These are phyloP conservation scores for Pluvialis apricaria DNA, from an alignment of 2,113 vertebrate genomes.

Conservation along the genomic window DNA sequence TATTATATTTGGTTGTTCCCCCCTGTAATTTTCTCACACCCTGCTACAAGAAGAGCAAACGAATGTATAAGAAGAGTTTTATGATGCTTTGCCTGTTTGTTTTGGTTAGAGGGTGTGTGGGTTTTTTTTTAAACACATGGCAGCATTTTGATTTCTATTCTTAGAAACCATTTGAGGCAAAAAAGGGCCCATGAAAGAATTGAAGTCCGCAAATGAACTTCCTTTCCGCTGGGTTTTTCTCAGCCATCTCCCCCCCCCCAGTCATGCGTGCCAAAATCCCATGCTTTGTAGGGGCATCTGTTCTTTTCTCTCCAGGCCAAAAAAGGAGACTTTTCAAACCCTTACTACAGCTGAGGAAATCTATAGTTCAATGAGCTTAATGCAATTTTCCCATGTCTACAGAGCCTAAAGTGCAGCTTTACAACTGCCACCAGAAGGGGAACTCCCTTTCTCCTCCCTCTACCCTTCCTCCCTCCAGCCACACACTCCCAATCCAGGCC, in stretches of 20 bases:
- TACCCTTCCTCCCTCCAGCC: background rate
- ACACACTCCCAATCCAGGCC: background rate
- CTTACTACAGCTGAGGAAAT: slow-evolving; percentile 4
- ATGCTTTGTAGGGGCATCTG: slow-evolving; percentile 54
- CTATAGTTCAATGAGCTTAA: background rate
- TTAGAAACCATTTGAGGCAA: slow-evolving; percentile 46
- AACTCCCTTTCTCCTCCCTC: background rate
- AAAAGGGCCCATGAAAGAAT: slow-evolving; percentile 8
- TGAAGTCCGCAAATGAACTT: slow-evolving; percentile 45
- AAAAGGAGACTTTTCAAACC: slow-evolving; percentile 56
- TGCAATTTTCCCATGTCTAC: background rate
- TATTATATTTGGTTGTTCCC: background rate
- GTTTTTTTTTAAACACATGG: slow-evolving; percentile 35
- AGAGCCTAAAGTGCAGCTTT: background rate
- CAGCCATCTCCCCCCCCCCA: slow-evolving; percentile 36
- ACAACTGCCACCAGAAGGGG: background rate
- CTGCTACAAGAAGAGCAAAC: background rate
- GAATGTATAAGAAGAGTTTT: background rate
- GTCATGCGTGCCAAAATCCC: slow-evolving; percentile 50
- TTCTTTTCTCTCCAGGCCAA: slow-evolving; percentile 48
- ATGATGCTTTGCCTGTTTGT: background rate
- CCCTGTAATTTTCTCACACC: background rate
- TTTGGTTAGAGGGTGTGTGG: slow-evolving; percentile 9
- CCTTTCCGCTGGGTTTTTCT: slow-evolving; percentile 33
- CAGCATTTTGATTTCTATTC: slow-evolving; percentile 56